Conservation (phyloP, 2,888 invertebrate species). For the Nemoura dubitans region DNA sequence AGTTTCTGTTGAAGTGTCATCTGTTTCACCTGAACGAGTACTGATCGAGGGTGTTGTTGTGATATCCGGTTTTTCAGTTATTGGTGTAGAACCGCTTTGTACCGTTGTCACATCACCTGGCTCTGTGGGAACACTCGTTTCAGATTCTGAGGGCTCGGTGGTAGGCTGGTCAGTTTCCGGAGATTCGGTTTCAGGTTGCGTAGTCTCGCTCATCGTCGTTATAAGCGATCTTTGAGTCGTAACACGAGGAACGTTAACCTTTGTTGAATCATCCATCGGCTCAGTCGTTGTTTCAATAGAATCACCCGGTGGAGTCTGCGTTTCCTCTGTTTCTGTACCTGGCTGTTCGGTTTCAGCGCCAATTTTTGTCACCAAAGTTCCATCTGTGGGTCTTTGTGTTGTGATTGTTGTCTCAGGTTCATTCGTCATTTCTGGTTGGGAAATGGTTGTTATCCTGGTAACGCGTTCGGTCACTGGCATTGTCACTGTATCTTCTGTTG, state of each 20-base stretch:
- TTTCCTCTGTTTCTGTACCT: conserved; percentile 43
- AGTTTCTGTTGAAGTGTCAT: conserved; percentile 49
- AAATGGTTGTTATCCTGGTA: neutral
- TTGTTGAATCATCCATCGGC: conserved; percentile 54
- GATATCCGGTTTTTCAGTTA: conserved; percentile 28
- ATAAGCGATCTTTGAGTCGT: neutral
- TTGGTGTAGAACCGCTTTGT: conserved; percentile 8
- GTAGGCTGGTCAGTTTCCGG: conserved; percentile 14
- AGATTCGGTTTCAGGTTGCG: too few species aligned
- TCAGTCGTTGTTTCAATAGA: conserved; percentile 56
- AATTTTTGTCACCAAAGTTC: conserved; percentile 47
- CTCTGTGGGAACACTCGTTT: conserved; percentile 28
- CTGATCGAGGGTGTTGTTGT: conserved; percentile 29
- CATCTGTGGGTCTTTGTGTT: conserved; percentile 44
- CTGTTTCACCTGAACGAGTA: conserved; percentile 13
- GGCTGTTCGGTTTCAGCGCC: conserved; percentile 43
- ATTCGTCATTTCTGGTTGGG: conserved; percentile 22
- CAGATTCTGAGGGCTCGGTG: conserved; percentile 1
- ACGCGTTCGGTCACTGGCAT: conserved; percentile 31
- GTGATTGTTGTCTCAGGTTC: conserved; percentile 33
- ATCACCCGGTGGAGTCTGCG: conserved; percentile 42
- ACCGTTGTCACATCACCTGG: neutral
- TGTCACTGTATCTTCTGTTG: conserved; percentile 34
- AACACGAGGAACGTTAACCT: neutral
- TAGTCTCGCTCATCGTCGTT: neutral